A percentile compares a stretch with the other conserved stretches of the same genome.
Evolutionary conservation across 2,113 vertebrate genomes (phyloP).

Genomic region (Menidia beryllina): DNA sequence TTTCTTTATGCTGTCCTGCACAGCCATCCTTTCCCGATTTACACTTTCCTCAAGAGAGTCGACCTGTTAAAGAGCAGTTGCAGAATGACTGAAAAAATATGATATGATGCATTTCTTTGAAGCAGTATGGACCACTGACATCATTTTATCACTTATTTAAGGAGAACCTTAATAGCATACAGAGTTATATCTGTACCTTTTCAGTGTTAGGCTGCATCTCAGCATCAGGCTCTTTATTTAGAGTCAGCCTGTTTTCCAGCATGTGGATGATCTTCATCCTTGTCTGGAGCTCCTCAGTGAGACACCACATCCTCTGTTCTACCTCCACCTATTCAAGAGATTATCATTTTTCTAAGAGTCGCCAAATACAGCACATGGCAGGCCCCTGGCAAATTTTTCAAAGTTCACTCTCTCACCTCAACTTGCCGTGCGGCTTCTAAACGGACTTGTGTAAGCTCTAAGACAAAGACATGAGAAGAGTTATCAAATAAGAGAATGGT

Average conservation of each 20-base stretch:
- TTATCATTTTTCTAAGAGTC: background rate
- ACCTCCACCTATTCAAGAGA: conserved; percentile 71
- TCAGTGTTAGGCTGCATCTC: conserved; percentile 63
- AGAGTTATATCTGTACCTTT: conserved; percentile 38
- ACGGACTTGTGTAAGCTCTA: conserved; percentile 81
- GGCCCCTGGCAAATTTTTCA: background rate
- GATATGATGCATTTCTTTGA: background rate
- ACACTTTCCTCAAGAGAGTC: conserved; percentile 65
- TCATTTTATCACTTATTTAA: too few relatives aligned
- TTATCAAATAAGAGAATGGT: background rate
- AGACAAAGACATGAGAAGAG: background rate
- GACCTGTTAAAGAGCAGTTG: conserved; percentile 55
- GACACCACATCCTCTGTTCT: conserved; percentile 66
- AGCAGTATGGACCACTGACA: too few relatives aligned
- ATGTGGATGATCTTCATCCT: conserved; percentile 65
- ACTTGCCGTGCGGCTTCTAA: conserved; percentile 78
- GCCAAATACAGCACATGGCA: background rate
- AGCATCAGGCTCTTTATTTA: conserved; percentile 76
- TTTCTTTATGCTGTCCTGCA: conserved; percentile 66
- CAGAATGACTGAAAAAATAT: background rate
- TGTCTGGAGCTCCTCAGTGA: conserved; percentile 80
- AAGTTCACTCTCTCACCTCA: conserved; percentile 71
- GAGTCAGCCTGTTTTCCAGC: conserved; percentile 79
- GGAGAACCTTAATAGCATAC: background rate
- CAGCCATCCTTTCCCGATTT: conserved; percentile 49